Base-by-base conservation (phyloP, 1,140 invertebrate species). In the Drosophila arizonae region DNA sequence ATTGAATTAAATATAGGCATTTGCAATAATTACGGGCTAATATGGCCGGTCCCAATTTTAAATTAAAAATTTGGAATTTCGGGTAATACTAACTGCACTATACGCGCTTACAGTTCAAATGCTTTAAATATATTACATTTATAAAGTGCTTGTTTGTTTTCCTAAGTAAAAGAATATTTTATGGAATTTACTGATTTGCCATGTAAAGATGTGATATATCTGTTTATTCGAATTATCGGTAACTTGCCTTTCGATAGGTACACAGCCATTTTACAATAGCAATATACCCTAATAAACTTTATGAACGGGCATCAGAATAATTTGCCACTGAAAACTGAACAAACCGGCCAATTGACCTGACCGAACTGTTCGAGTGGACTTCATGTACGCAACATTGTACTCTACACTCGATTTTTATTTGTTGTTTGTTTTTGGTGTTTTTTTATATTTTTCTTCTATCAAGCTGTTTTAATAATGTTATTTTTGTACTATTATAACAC, bases 1-100 rank as follows among this genome's bases (percentile, higher is more conserved):
- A 69, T 13, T 68, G 76, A 78, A 86, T 82, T 81, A 71, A 78
- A 68, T 78, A 71, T 86, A 68, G 78, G 66, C 67, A 68, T 81
- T 81, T 67, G 48, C 64, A 81, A 84, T 72, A 86, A 86, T 87
- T 77, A 79, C 54, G 65, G 51, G 24, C 63, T 71, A 81, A 73
- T 66, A 70, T 46, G 68, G 6, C 36, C 43, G n/a, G 56, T 24
- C 55, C 30, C 21, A 21, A 11, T 24, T 9, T 21, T 11, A 50
- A 50, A 50, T 6, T 28, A 50, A 21, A 4, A 24, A 48, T 6
- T 45, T 3, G 6, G 36, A 39, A 11, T 39, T 11, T 39, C 6
- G 15, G n/a, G 6, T 46, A 8, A 1, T 5, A 46, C 43, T 17
- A 17, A 17, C 17, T 15, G n/a, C n/a, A 2, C 6, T 3, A 9